Evolutionary conservation across 1,140 invertebrate species (phyloP).

Genomic region (Drosophila simulans): DNA sequence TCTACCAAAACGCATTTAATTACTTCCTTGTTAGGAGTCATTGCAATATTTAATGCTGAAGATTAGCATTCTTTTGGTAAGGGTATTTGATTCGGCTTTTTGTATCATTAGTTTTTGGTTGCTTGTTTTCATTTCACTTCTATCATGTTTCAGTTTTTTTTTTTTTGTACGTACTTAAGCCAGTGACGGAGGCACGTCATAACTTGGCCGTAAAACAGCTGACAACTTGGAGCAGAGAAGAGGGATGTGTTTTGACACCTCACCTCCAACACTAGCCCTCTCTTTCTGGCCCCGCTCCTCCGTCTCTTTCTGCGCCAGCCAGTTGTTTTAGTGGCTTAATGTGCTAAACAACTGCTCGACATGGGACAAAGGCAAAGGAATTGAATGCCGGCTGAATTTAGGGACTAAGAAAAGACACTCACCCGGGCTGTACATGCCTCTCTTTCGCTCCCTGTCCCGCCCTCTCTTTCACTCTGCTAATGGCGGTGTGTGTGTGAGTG

Average conservation of each 20-base stretch:
- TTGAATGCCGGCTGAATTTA: constrained; percentile 57
- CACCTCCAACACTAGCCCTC: neutral
- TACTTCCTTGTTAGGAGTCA: neutral
- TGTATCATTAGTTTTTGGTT: neutral
- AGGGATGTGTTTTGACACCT: constrained; percentile 28
- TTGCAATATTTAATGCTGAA: neutral
- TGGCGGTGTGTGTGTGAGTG: constrained; percentile 3
- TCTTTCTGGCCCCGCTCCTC: neutral
- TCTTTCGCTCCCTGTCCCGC: neutral
- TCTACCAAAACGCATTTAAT: no score
- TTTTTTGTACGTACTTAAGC: constrained; percentile 47
- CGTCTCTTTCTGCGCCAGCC: constrained; percentile 13
- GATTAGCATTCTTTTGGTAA: neutral
- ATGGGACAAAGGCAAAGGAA: constrained; percentile 17
- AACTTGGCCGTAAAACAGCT: constrained; percentile 79
- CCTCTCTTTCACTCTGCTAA: neutral
- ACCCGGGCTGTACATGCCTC: neutral
- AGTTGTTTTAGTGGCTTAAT: constrained; percentile 77
- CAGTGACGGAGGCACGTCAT: constrained; percentile 76
- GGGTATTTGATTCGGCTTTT: neutral
- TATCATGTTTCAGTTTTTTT: constrained; percentile 12
- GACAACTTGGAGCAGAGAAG: constrained; percentile 50
- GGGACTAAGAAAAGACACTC: constrained; percentile 51
- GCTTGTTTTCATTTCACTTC: constrained; percentile 34
- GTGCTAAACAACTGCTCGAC: constrained; percentile 71